Evolutionary conservation across 2,797 vertebrate species (phyloP), one percentile per base, ranked within the genome.

Genomic region (Myotis daubentonii): DNA sequence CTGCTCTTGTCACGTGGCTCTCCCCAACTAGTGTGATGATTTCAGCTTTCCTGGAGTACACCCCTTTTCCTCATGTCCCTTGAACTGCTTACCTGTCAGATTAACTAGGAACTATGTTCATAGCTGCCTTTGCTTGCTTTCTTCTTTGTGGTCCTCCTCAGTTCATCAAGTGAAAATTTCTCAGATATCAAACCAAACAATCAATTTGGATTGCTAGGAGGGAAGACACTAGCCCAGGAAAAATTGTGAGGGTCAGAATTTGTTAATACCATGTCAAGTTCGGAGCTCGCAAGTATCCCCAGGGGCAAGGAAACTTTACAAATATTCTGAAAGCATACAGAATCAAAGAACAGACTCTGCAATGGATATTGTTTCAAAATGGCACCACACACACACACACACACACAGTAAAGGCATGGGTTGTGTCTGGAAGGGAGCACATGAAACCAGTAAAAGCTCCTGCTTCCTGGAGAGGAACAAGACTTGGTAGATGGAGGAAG

Each of bases 61-160:
- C 13, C 36, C 44, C 68, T 86, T 81, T 28, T 33, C 20, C 62
- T 88, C 87, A 74, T 60, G 41, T 15, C 84, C 66, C 90, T 57
- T 65, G 44, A 89, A 91, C 75, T 82, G 28, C 57, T 49, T 11
- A 65, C 78, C 94, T 91, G 16, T 89, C 94, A 92, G 87, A 94
- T 95, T 97, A 97, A 97, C 92, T 89, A 86, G 74, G 57, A 95
- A 87, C 25, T 97, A 94, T 94, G 97, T 94, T 55, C 94, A 97
- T 70, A 95, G 92, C 82, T 4, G 0, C 51, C 38, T 95, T 47
- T 92, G 80, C 68, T 65, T 79, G 25, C 20, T 96, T 96, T 8
- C 22, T 71, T 62, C 86, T 51, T 92, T 91, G 88, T 10, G 4
- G 81, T 79, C 82, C 94, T 89, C 85, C 75, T 86, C 91, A 38